Percentiles rank a stretch among this genome's conserved stretches.
Conservation (phyloP, 2,113 vertebrate genomes). For the Caracal caracal region DNA sequence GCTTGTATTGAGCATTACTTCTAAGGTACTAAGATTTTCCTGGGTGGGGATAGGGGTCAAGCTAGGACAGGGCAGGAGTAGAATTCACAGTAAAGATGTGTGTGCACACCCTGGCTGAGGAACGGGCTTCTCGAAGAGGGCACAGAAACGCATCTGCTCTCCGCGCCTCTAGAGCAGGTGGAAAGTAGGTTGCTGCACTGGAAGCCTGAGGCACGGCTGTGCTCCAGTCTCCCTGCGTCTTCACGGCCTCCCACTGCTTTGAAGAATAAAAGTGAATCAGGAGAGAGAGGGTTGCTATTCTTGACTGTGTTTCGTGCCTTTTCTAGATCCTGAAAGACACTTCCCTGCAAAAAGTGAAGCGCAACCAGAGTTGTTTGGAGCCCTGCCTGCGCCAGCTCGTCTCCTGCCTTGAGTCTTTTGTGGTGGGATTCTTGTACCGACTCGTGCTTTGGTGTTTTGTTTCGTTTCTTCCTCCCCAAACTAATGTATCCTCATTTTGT, state of each 20-base stretch:
- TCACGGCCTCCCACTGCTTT: not conserved
- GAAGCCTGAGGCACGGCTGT: not conserved
- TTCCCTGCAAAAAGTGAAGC: constrained; percentile 98
- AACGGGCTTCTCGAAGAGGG: not conserved
- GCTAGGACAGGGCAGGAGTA: not conserved
- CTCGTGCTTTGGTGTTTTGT: constrained; percentile 16
- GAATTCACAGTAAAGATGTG: not conserved
- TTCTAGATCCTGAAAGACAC: constrained; percentile 96
- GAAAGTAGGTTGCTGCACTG: no score
- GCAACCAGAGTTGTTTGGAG: constrained; percentile 99
- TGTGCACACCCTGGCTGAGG: not conserved
- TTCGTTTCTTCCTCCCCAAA: constrained; percentile 33
- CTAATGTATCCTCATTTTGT: not conserved
- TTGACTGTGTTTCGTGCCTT: constrained; percentile 43
- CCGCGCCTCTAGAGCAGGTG: not conserved
- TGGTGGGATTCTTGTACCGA: constrained; percentile 87
- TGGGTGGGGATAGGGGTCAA: accelerated
- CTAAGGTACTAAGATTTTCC: not conserved
- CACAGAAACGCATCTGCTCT: not conserved
- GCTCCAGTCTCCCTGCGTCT: not conserved
- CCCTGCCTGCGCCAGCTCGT: constrained; percentile 98
- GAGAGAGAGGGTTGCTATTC: not conserved
- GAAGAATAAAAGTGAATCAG: not conserved
- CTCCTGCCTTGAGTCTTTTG: constrained; percentile 96
- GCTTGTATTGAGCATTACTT: not conserved